These are phyloP conservation scores for Salarias fasciatus DNA, from an alignment of 2,797 vertebrate genomes.

Conservation along the genomic window DNA sequence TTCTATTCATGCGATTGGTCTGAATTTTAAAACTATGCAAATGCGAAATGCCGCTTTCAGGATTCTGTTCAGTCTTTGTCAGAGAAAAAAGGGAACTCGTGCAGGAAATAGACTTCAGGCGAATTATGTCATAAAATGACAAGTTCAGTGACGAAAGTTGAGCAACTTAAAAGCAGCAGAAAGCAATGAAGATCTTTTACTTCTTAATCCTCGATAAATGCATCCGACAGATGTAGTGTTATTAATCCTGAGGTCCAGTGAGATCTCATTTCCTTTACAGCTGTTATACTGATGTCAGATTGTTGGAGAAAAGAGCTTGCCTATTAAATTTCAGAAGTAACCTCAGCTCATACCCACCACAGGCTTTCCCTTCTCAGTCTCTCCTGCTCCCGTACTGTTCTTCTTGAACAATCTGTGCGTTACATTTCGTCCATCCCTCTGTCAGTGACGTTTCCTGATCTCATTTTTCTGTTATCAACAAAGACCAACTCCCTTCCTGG, in stretches of 20 bases:
- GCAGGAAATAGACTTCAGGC: no score
- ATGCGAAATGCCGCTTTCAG: no score
- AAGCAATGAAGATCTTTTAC: no score
- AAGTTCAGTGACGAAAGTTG: no score
- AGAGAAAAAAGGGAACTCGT: no score
- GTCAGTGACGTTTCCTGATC: constrained; percentile 32
- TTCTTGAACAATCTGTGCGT: constrained; percentile 3
- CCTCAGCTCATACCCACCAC: constrained; percentile 1
- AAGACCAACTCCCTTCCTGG: constrained; percentile 52
- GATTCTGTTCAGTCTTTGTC: no score
- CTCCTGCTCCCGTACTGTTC: background rate
- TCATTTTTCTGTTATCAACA: constrained; percentile 46
- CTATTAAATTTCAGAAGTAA: constrained; percentile 8
- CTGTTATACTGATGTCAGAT: constrained; percentile 18
- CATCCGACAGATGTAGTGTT: constrained; percentile 16
- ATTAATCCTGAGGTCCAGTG: constrained; percentile 9
- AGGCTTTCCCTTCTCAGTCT: background rate
- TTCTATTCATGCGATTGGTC: no score
- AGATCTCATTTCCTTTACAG: constrained; percentile 31
- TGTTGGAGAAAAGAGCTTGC: constrained; percentile 14
- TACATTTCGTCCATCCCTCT: constrained; percentile 7
- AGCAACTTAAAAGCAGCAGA: background rate
- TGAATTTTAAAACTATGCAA: no score
- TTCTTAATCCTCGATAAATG: constrained; percentile 18
- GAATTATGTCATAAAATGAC: no score